Evolutionary conservation across 2,113 vertebrate genomes (phyloP), one percentile per base, ranked within the genome.

Genomic region (Pachypanchax playfairii): DNA sequence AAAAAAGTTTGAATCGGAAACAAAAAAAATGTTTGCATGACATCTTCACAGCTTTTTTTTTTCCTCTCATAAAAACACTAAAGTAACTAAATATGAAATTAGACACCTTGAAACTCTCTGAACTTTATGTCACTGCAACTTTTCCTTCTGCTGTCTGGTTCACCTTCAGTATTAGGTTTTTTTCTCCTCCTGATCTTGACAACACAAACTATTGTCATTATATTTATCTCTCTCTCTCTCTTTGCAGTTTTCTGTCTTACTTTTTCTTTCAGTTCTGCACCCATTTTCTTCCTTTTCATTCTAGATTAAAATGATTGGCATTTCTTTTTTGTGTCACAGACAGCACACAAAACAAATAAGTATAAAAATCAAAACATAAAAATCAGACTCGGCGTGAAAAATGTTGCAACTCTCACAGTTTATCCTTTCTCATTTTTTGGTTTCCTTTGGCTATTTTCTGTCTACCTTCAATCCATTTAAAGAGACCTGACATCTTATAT

Each of bases 381-480:
- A 28, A 50, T 39, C 26, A 39, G 29, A 39, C 15, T 14, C 10
- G 17, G 18, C 11, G 13, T 39, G 18, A 51, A 70, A 55, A 54
- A 25, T 33, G 20, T 38, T 3, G 20, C 11, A 48, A 43, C 17
- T 52, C 17, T 63, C 15, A 52, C 35, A 24, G 35, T 68, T 79
- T 47, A 60, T 78, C 59, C 24, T 51, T 46, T 28, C 31, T 52
- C 51, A 20, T 42, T 42, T 42, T n/a, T 42, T 57, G 29, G 13
- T 46, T 38, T 77, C 49, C 66, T 64, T 65, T 6, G 24, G 59
- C 54, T 55, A 38, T 57, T 70, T 42, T 46, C n/a, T 42, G 59
- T 56, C 54, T 70, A 28, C 46, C 54, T 20, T 59, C 46, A 62
- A 65, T 75, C 65, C 60, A 62, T 70, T 81, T 58, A 70, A 57